phyloP scores from a whole-genome alignment of 2,113 vertebrate genomes.

The Verasper variegatus region DNA sequence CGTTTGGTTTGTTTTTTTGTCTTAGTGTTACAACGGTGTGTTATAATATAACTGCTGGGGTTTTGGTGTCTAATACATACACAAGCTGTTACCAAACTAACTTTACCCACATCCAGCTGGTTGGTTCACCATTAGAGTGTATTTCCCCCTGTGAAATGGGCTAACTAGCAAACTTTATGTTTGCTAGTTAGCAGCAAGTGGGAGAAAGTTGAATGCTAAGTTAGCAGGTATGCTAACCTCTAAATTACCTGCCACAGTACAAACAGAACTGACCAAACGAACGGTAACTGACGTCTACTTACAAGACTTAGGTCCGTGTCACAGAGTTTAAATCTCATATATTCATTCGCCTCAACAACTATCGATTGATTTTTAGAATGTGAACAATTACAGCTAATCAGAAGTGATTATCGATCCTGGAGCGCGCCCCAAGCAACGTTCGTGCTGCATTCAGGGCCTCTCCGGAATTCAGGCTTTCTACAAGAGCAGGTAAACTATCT shows the following conservation, averaged over 20 bases:
- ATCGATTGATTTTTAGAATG: too few species aligned
- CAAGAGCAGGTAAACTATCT: too few species aligned
- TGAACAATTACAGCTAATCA: too few species aligned
- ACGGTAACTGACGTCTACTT: too few species aligned
- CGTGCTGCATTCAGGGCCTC: conserved; percentile 23
- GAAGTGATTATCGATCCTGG: neutral
- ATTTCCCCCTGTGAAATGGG: too few species aligned
- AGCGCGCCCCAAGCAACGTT: neutral
- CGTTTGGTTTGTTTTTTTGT: too few species aligned
- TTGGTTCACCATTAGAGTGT: neutral
- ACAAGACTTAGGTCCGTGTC: neutral
- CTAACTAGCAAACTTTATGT: neutral
- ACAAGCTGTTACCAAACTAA: too few species aligned
- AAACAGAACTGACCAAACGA: neutral
- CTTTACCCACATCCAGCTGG: too few species aligned
- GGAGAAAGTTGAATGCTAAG: neutral
- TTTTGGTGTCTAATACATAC: too few species aligned
- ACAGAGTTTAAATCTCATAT: neutral
- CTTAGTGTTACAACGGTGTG: too few species aligned
- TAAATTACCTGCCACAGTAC: neutral
- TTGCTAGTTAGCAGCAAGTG: neutral
- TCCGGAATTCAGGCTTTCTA: neutral
- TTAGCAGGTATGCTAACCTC: conserved; percentile 2
- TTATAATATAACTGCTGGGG: too few species aligned
- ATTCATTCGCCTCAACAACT: too few species aligned